Evolutionary conservation across 2,113 vertebrate genomes (phyloP), one percentile per base, ranked within the genome.

Genomic region (Dolichotis patagonum): DNA sequence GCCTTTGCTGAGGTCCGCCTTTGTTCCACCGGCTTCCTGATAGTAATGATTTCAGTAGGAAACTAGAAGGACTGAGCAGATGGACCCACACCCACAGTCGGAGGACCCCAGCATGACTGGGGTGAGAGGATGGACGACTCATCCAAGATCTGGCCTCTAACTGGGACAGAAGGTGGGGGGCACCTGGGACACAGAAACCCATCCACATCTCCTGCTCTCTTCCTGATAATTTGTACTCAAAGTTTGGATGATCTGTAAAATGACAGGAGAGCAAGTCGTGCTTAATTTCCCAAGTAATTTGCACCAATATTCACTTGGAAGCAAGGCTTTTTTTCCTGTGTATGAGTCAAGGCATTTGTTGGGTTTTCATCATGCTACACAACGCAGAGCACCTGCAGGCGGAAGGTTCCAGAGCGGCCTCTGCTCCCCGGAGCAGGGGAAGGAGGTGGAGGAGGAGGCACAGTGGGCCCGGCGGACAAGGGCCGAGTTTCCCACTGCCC

Each of bases 361-460:
- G 32, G 43, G 67, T 77, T 92, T 82, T 30, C n/a, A 67, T 92
- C 54, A 49, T 69, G 8, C 9, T 35, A 1, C 28, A 77, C 14
- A 43, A 11, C 84, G 13, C 71, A 38, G 69, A 94, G 89, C 84
- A 56, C 88, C 73, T 84, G 41, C 46, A 85, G 43, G 28, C 32
- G 69, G 67, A 22, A 56, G 67, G 26, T 63, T 67, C 67, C 43
- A 3, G 38, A 5, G 43, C 73, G 58, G 30, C 62, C 69, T 78
- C 49, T 52, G 49, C 38, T 56, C 22, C 43, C 4, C 24, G 20
- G 19, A 62, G 32, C 1, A 54, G 43, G 20, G 30, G 62, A n/a
- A 41, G 38, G 0, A 0, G 20, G 9, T 7, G 3, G 24, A 17
- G 30, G 38, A 0, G 0, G 2, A 43, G 49, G 7, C 9, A 12